Evolutionary conservation across 1,140 invertebrate species (phyloP).

Genomic region (Sycophila sp.): DNA sequence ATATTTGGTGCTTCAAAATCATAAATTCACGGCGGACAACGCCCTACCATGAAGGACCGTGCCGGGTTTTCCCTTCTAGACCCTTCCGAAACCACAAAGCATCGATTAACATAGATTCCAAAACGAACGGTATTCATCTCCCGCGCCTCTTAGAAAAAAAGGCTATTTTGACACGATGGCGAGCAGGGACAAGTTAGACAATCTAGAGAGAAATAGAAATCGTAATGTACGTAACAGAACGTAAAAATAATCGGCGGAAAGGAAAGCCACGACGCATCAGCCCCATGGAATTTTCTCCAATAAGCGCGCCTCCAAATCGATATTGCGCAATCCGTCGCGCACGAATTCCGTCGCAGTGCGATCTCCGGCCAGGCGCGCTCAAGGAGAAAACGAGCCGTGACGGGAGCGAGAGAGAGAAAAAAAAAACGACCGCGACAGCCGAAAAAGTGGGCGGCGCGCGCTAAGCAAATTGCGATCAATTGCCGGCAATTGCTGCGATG

Average conservation of each 20-base stretch:
- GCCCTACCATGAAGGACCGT: no score
- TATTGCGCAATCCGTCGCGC: slow-evolving; percentile 25
- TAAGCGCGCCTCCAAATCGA: neutral
- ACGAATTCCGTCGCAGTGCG: slow-evolving; percentile 12
- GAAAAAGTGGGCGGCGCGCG: neutral
- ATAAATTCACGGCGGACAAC: no score
- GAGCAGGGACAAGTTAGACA: no score
- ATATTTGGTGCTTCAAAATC: no score
- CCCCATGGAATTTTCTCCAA: slow-evolving; percentile 20
- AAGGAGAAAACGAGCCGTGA: neutral
- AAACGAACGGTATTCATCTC: neutral
- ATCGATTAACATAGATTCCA: neutral
- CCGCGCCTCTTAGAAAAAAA: neutral
- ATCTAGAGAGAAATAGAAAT: no score
- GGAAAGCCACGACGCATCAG: neutral
- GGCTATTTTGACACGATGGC: no score
- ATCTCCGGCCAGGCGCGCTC: neutral
- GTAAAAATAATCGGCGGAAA: neutral
- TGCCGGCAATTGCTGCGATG: slow-evolving; percentile 11
- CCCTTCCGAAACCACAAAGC: no score
- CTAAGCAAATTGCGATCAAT: slow-evolving; percentile 29
- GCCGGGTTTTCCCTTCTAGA: no score
- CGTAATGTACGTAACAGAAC: no score
- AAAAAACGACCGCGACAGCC: neutral
- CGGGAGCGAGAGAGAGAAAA: neutral